Percentiles rank a stretch among this genome's conserved stretches.
phyloP scores from a whole-genome alignment of 2,888 invertebrate species.

The Osmoderma eremita region DNA sequence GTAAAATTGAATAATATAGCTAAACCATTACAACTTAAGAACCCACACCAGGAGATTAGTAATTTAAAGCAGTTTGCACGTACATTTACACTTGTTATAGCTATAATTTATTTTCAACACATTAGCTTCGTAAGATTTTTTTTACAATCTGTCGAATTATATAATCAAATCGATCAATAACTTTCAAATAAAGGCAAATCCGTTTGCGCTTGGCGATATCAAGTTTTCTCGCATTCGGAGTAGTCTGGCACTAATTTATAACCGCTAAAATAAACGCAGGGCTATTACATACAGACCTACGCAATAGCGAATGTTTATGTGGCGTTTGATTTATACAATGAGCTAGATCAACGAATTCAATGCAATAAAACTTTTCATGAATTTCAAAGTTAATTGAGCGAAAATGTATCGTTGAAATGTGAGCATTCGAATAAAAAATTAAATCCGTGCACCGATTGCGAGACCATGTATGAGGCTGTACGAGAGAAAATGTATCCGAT shows the following conservation, averaged over 20 bases:
- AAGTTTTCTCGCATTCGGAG: no score
- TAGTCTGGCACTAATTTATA: slow-evolving; percentile 11
- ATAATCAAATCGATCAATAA: no score
- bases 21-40: no score
- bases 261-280: slow-evolving; percentile 14
- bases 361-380: slow-evolving; percentile 16
- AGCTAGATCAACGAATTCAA: slow-evolving; percentile 21
- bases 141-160: no score
- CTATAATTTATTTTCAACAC: no score
- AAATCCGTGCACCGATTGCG: slow-evolving; percentile 20
- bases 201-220: no score
- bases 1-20: no score
- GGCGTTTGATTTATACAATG: slow-evolving; percentile 29
- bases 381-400: slow-evolving; percentile 32
- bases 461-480: slow-evolving; percentile 15
- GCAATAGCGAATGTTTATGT: slow-evolving; percentile 11
- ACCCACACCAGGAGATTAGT: no score
- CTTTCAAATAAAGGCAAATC: no score
- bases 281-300: slow-evolving; percentile 7
- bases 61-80: no score
- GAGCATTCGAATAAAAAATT: slow-evolving; percentile 27
- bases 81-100: no score
- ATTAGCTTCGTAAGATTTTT: no score
- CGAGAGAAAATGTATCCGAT: slow-evolving; percentile 21
- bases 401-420: slow-evolving; percentile 28